Evolutionary conservation across 2,888 invertebrate genomes (phyloP).

Genomic region (Stenodera caucasica): DNA sequence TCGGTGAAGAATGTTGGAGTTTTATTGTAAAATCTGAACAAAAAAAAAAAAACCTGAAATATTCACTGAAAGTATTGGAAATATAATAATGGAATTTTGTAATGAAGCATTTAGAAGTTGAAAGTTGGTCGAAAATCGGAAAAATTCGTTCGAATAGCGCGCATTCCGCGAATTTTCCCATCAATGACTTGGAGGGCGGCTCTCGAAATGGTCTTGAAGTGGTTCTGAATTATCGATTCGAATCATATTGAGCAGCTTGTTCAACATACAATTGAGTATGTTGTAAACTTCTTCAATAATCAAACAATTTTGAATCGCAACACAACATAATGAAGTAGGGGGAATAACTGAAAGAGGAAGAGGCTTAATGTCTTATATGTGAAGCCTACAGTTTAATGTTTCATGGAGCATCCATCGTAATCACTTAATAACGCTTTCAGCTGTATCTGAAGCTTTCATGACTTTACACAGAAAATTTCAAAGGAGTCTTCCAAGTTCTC

Average conservation of each 20-base stretch:
- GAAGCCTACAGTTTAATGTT: not conserved
- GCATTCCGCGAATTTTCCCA: too few species aligned
- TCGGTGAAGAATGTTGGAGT: too few species aligned
- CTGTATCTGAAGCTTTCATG: not conserved
- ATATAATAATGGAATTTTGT: too few species aligned
- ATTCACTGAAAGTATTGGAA: too few species aligned
- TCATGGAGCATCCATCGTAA: not conserved
- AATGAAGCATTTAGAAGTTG: too few species aligned
- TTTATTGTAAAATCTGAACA: too few species aligned
- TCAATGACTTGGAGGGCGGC: not conserved
- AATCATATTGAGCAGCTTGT: not conserved
- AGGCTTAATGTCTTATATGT: not conserved
- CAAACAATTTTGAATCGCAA: not conserved
- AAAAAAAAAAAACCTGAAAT: too few species aligned
- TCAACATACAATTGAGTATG: not conserved
- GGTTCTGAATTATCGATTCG: not conserved
- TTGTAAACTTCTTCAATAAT: not conserved
- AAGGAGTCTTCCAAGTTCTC: not conserved
- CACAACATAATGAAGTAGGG: not conserved
- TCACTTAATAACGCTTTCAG: slow-evolving; percentile 1
- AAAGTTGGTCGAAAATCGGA: too few species aligned
- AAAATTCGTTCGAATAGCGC: too few species aligned
- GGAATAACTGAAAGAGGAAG: not conserved
- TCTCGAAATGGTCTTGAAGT: too few species aligned
- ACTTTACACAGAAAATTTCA: not conserved